Base-by-base conservation (phyloP, 2,888 invertebrate species). In the Chrysina gloriosa region DNA sequence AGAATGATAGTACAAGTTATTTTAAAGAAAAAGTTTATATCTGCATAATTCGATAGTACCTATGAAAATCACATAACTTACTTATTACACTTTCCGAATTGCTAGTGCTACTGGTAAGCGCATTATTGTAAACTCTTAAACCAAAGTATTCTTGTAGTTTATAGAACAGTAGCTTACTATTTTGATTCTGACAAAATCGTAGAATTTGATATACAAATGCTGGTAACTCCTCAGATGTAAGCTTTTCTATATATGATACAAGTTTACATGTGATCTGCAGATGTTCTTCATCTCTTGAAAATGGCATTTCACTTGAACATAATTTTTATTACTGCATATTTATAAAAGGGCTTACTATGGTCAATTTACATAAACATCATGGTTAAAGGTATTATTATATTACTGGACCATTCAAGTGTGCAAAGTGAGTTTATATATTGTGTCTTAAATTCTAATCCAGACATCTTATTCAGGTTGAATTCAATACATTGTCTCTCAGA, bases 141-240 rank as follows among this genome's bases (percentile, higher is more conserved):
- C 74, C 76, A 76, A 84, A 84, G 73, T 83, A 83, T 63, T 78
- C 69, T 61, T 83, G 81, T 48, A 84, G 70, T 68, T 75, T 77
- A 31, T 81, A 68, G 72, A 83, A 82, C 25, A 84, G 70, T 2
- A 74, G 72, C 69, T 76, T 74, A 58, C 79, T 74, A 73, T 81
- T 84, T 63, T 83, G 81, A 63, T 83, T 79, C 50, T 81, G 81
- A 73, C 88, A 88, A 39, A 90, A 81, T 65, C 84, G 87, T n/a
- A 92, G 80, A 52, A 91, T 77, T 74, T 92, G 91, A 81, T 90
- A 89, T 0, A 89, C 86, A 27, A 92, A 82, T 0, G 90, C 87
- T 0, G 92, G 92, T 25, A 92, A 75, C 72, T 89, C 88, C 68
- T 89, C 87, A 0, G 89, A 85, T 3, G 86, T 84, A 63, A 89